Evolutionary conservation across 2,113 vertebrate species (phyloP), one percentile per base, ranked within the genome.

Genomic region (Pithys albifrons): DNA sequence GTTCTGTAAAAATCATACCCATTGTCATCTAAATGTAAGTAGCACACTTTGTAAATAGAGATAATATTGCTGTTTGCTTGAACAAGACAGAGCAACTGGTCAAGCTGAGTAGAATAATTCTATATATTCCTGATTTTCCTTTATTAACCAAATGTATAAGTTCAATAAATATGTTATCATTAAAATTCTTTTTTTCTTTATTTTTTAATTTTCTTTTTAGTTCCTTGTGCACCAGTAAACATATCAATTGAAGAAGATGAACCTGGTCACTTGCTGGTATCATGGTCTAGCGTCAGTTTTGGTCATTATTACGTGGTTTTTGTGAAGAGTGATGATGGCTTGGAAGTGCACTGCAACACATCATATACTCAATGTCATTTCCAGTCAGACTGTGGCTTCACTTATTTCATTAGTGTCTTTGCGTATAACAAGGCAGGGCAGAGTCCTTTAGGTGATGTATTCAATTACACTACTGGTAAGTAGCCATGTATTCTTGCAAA

Each of bases 391-490:
- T 99, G 99, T 51, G 98, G 99, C 85, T 99, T 98, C 97, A 99
- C 98, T 22, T 99, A 99, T 79, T 98, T 99, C 59, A 98, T 98
- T 41, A 98, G 98, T 37, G 98, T 99, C 83, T 99, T 99, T 79
- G 98, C 99, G 73, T 99, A 99, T 95, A 99, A 99, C 97, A 92
- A 92, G 59, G 98, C 98, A 3, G 99, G 99, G 25, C 97, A 99
- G 94, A 99, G 99, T 92, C 98, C 98, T 67, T 85, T 96, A 61
- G 98, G 98, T 12, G 94, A 98, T 1, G 89, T 98, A 76, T 97
- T 98, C 92, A 99, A 98, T 97, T 99, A 99, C 87, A 99, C 98
- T 58, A 99, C 99, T 93, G 97, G 99, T 99, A 96, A 94, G 98
- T 95, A 48, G 8, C 19, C 17, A 69, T 4, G 9, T 72, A 58